Base-by-base conservation (phyloP, 1,140 invertebrate species). In the Trichonephila clavata region DNA sequence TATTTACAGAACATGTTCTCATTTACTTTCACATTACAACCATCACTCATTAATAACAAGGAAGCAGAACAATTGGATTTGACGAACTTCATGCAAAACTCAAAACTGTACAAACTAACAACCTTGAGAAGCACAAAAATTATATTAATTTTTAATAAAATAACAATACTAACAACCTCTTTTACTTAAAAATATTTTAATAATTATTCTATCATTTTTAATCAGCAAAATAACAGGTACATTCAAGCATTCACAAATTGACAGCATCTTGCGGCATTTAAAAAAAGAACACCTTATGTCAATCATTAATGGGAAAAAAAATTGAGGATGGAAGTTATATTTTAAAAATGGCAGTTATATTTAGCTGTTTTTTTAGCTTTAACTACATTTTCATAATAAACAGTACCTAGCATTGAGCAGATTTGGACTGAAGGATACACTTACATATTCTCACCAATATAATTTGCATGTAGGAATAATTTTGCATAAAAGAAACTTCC, bases 1-100 rank as follows among this genome's bases (percentile, higher is more conserved):
- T 92, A 92, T 92, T 86, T 92, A 92, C 90, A 92, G 60, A 86
- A 83, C 61, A 92, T 63, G 24, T 77, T 77, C 68, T 92, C 83
- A 92, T 92, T 86, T 60, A 57, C 14, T 83, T 84, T 68, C 43
- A 91, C 89, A 92, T 90, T 80, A 81, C 61, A 77, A 71, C 61
- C 63, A 86, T 92, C 60, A 71, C 60, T 63, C 59, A 68, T 59
- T 32, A 50, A 63, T 88, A 80, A 93, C 83, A 87, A 83, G 81
- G 50, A 92, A 92, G 71, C 90, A 92, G 32, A 93, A 93, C 86
- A 92, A 68, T 21, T 68, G 60, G 84, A 93, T 93, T 81, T 80
- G 68, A 91, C 63, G 68, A 61, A 77, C 21, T 93, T 81, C 83
- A 92, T 86, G 91, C 91, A 87, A 32, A 77, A 77, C 68, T 77